Evolutionary conservation across 37 sponge, comb jelly and placozoan genomes (phyloP), one percentile per base, ranked within the genome.

Genomic region (Ianthella basta): DNA sequence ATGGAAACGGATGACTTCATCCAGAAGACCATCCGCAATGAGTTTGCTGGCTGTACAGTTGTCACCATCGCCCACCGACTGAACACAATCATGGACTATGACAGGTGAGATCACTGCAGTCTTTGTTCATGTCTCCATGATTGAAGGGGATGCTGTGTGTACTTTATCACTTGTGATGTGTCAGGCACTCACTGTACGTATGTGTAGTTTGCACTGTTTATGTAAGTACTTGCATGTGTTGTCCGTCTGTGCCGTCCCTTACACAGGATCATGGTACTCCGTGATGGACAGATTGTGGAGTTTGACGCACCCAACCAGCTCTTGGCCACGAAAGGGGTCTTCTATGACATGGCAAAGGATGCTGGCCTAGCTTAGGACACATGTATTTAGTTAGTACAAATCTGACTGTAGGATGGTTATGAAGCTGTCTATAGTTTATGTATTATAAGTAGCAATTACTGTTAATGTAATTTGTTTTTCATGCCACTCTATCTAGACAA

Each of bases 341-440:
- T 98, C 88, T 95, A 92, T 77, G 84, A 81, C 63, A 94, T 98
- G 91, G 98, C 95, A 69, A 88, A 85, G 37, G 96, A 92, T 82
- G 94, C 97, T 64, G 89, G 91, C 0, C 82, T 96, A 30, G 81
- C 87, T 2, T 60, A 55, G 30, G 19, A 60, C 50, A 44, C 50
- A 44, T 8, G 50, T 44, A 44, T n/a, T n/a, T n/a, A n/a, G n/a
- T n/a, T n/a, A n/a, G n/a, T n/a, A n/a, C n/a, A n/a, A n/a, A n/a
- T n/a, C n/a, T n/a, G n/a, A n/a, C n/a, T n/a, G n/a, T n/a, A n/a
- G n/a, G n/a, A n/a, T n/a, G n/a, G n/a, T n/a, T n/a, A n/a, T n/a
- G n/a, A n/a, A n/a, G n/a, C n/a, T n/a, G n/a, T n/a, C n/a, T n/a
- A n/a, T n/a, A n/a, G n/a, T n/a, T n/a, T n/a, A n/a, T n/a, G n/a